Evolutionary conservation across 2,888 invertebrate species (phyloP).

Genomic region (Reticulitermes lucifugus): DNA sequence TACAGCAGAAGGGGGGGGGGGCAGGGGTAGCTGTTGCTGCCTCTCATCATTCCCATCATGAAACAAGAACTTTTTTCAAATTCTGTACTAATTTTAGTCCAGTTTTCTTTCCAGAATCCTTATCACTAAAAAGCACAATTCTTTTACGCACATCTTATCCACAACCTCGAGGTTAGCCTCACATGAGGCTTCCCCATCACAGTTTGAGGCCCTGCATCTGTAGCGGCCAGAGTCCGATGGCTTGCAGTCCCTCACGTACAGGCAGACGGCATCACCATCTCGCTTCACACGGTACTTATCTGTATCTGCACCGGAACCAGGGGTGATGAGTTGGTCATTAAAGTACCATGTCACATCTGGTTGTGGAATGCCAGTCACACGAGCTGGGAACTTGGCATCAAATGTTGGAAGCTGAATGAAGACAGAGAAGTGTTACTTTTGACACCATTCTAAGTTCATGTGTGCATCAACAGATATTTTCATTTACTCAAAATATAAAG

Average conservation of each 20-base stretch:
- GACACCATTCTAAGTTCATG: too few species aligned
- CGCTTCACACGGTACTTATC: slow-evolving; percentile 81
- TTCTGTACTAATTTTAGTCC: too few species aligned
- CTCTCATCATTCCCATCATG: too few species aligned
- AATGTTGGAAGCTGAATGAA: slow-evolving; percentile 75
- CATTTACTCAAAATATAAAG: too few species aligned
- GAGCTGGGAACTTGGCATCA: slow-evolving; percentile 86
- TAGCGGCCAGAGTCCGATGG: slow-evolving; percentile 79
- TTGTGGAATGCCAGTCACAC: slow-evolving; percentile 82
- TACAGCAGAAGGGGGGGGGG: too few species aligned
- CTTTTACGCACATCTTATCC: slow-evolving; percentile 79
- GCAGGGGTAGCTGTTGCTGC: too few species aligned
- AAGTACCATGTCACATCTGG: slow-evolving; percentile 91
- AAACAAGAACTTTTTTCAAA: too few species aligned
- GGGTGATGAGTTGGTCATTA: slow-evolving; percentile 77
- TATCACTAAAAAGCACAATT: not conserved
- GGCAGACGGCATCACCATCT: slow-evolving; percentile 83
- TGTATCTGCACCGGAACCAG: slow-evolving; percentile 61
- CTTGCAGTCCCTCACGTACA: slow-evolving; percentile 78
- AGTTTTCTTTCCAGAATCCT: too few species aligned
- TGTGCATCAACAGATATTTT: too few species aligned
- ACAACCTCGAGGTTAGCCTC: slow-evolving; percentile 81
- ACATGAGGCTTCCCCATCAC: slow-evolving; percentile 82
- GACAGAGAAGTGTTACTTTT: not conserved
- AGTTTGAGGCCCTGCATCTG: slow-evolving; percentile 82